Percentiles rank a stretch among this genome's conserved stretches.
phyloP scores from a whole-genome alignment of 2,888 invertebrate genomes.

The Drosophila subsilvestris region DNA sequence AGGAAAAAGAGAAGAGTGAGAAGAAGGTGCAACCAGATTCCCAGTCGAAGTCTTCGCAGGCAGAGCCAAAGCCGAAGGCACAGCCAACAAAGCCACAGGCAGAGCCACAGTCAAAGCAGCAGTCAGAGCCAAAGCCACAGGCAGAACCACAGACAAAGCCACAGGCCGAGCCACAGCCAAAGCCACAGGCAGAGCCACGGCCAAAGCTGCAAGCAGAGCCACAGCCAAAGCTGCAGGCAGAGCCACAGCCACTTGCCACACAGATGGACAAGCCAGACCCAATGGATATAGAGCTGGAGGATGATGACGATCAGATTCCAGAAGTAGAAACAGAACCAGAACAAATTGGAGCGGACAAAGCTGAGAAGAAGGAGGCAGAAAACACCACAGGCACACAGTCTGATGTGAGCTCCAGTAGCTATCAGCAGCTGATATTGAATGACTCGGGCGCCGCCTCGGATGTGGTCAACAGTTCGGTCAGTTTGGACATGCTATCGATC shows the following conservation, averaged over 20 bases:
- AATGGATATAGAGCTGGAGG: neutral
- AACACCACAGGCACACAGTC: neutral
- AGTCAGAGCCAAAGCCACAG: neutral
- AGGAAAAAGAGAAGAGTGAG: slow-evolving; percentile 6
- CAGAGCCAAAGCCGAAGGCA: neutral
- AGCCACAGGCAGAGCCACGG: slow-evolving; percentile 11
- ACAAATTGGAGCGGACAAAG: neutral
- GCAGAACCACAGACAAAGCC: slow-evolving; percentile 1
- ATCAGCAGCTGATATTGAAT: slow-evolving; percentile 61
- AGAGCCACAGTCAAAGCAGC: neutral
- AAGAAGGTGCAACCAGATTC: slow-evolving; percentile 17
- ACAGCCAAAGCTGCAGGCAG: slow-evolving; percentile 12
- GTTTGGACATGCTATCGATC: slow-evolving; percentile 70
- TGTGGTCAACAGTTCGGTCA: slow-evolving; percentile 69
- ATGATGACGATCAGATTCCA: neutral
- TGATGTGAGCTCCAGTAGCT: slow-evolving; percentile 11
- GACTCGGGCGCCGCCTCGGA: slow-evolving; percentile 79
- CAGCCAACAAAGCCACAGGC: neutral
- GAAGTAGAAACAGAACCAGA: neutral
- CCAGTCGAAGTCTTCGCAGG: slow-evolving; percentile 18
- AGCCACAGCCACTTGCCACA: slow-evolving; percentile 4
- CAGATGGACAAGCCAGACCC: neutral
- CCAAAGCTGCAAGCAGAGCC: slow-evolving; percentile 4
- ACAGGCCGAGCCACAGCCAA: slow-evolving; percentile 6
- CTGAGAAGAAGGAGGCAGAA: slow-evolving; percentile 1